phyloP scores from a whole-genome alignment of 2,113 vertebrate genomes.

The Sakesphorus luctuosus region DNA sequence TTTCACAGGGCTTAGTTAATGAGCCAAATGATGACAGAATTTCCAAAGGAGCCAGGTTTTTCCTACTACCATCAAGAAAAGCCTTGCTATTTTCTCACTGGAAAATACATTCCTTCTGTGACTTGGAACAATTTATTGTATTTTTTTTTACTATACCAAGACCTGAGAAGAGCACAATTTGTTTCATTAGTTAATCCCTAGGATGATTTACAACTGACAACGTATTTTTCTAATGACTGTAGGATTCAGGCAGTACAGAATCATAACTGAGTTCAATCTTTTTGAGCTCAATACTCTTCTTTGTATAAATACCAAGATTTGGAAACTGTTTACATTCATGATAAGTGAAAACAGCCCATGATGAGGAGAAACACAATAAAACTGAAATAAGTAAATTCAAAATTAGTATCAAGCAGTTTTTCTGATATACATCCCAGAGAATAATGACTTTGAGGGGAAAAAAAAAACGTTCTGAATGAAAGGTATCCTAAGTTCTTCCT shows the following conservation, averaged over 20 bases:
- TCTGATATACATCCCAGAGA: background rate
- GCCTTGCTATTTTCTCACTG: background rate
- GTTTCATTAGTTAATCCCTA: background rate
- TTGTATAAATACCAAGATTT: background rate
- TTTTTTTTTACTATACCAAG: background rate
- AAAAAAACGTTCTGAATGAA: background rate
- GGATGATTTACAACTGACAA: background rate
- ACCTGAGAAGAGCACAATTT: background rate
- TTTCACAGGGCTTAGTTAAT: background rate
- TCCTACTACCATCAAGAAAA: background rate
- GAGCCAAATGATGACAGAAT: background rate
- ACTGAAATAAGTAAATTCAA: background rate
- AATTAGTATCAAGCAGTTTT: background rate
- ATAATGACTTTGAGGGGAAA: background rate
- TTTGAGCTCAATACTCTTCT: background rate
- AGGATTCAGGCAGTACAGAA: background rate
- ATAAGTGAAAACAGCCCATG: background rate
- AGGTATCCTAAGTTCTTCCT: slow-evolving; percentile 57
- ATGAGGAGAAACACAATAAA: background rate
- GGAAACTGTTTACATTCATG: background rate
- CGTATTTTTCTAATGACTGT: background rate
- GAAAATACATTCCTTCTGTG: background rate
- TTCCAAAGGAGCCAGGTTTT: background rate
- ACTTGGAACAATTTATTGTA: background rate
- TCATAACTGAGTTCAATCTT: background rate